Conservation (phyloP, 2,888 invertebrate genomes). For the Callosobruchus maculatus region DNA sequence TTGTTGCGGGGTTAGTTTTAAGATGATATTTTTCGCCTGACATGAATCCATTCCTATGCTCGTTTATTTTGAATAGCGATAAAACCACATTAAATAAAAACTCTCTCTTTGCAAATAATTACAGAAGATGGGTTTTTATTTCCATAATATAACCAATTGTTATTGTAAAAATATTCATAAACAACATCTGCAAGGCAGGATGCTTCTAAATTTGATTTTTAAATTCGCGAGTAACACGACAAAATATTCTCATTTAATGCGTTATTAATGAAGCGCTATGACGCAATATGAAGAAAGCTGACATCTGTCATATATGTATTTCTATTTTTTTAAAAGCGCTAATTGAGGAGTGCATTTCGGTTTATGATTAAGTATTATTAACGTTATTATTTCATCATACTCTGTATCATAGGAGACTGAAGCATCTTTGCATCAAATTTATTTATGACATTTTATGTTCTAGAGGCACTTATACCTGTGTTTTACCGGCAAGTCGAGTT, state of each 20-base stretch:
- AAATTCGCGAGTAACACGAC: background rate
- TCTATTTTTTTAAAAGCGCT: background rate
- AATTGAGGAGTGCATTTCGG: background rate
- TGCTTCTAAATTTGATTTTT: background rate
- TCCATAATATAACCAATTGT: background rate
- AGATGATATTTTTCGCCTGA: too few species aligned
- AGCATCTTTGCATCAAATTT: too few species aligned
- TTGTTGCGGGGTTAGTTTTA: too few species aligned
- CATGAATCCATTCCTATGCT: too few species aligned
- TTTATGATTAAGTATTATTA: background rate
- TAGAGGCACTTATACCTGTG: too few species aligned
- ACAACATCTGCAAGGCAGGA: background rate
- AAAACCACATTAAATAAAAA: too few species aligned
- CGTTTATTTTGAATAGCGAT: too few species aligned
- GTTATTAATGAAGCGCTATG: background rate
- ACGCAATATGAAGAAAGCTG: background rate
- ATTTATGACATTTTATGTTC: too few species aligned
- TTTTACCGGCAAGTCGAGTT: too few species aligned
- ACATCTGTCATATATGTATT: background rate
- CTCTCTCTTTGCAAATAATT: too few species aligned
- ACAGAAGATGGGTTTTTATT: background rate
- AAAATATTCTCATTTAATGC: background rate
- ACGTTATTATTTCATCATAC: too few species aligned
- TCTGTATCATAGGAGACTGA: too few species aligned
- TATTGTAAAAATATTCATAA: background rate